Base-by-base conservation (phyloP, 2,888 invertebrate species). In the Meliscaeva auricollis region DNA sequence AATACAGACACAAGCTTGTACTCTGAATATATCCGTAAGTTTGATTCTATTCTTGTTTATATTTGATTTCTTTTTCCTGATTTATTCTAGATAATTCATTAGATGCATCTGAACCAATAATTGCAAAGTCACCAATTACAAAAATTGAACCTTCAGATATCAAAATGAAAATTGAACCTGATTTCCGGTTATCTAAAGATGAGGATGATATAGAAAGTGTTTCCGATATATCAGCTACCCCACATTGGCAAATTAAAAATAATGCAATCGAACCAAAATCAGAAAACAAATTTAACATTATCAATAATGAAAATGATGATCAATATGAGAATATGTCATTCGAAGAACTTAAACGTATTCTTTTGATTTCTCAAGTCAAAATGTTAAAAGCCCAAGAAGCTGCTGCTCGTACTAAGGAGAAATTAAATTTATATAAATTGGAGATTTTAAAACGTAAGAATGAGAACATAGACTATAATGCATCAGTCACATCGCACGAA, bases 391-490 rank as follows among this genome's bases (percentile, higher is more conserved):
- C 32, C 0, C 54, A 72, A 72, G 38, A 46, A 20, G 35, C 44
- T 8, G 46, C 72, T 15, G 64, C 64, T 41, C 35, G 26, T n/a
- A 8, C 64, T 22, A 72, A 46, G 3, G 46, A 72, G 17, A 17
- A 72, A 64, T 26, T 78, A 3, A 64, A n/a, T 26, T 11, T 48
- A n/a, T 78, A 58, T 9, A 78, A 72, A 9, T 13, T 78, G 5
- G 9, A 1, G 8, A 4, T 72, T 11, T 50, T 78, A 20, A 32
- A 54, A 38, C 54, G 3, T 26, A 38, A 13, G 22, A 13, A 62
- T 41, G 20, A 17, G 52, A 13, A 22, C 11, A 13, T 1, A 15
- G 26, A 26, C 26, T 3, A 26, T 26, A 26, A 26, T 2, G 26
- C 2, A 26, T 4, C 3, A 4, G 4, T 4, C 4, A 26, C 26